A percentile compares a stretch with the other conserved stretches of the same genome.
phyloP scores from a whole-genome alignment of 2,113 vertebrate species.

The Tyto alba region DNA sequence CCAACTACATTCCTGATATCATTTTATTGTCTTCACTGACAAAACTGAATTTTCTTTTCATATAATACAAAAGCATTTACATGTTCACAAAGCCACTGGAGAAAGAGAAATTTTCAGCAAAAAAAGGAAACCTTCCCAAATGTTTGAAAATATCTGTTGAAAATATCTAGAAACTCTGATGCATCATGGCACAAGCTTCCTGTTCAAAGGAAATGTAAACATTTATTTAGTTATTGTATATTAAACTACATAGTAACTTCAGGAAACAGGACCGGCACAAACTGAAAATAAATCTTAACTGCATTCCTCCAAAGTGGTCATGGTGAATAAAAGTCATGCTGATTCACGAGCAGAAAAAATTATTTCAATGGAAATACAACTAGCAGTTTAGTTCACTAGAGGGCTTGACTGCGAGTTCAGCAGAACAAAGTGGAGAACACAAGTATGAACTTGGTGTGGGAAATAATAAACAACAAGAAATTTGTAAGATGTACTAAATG shows the following conservation, averaged over 20 bases:
- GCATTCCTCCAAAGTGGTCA: neutral
- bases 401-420: neutral
- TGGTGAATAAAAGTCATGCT: neutral
- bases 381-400: neutral
- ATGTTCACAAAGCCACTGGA: neutral
- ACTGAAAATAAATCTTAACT: neutral
- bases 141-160: neutral
- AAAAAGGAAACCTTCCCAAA: rapidly evolving
- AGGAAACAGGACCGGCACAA: neutral
- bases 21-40: neutral
- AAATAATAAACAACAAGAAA: neutral
- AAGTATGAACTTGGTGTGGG: neutral
- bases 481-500: neutral
- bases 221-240: neutral
- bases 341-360: neutral
- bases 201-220: neutral
- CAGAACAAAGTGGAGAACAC: neutral
- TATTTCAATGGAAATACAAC: neutral
- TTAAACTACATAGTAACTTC: neutral
- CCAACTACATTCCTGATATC: slow-evolving; percentile 47
- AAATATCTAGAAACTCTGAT: neutral
- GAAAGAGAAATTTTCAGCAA: neutral
- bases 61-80: rapidly evolving
- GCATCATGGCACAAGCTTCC: rapidly evolving
- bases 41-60: neutral